These are phyloP conservation scores for Sylvilagus floridanus DNA, from an alignment of 2,797 vertebrate species.

Conservation along the genomic window DNA sequence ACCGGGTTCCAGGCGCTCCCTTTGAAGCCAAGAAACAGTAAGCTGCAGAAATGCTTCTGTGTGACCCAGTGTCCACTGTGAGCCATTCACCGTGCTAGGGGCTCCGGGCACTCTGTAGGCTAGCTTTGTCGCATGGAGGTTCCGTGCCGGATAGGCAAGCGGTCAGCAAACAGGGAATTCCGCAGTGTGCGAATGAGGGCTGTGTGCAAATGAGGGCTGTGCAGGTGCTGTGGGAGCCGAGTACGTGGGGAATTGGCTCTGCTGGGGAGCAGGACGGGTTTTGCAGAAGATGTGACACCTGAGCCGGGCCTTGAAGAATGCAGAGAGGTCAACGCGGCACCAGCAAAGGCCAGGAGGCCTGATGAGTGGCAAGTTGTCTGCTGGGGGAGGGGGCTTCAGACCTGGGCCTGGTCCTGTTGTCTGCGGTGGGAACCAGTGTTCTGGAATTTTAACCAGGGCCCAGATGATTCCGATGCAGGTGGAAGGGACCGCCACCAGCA, in stretches of 20 bases:
- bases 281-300: neutral
- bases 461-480: neutral
- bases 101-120: neutral
- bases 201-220: neutral
- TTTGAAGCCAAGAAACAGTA: slow-evolving; percentile 7
- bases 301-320: neutral
- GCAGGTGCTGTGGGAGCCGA: neutral
- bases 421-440: neutral
- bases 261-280: neutral
- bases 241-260: neutral
- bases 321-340: neutral
- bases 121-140: neutral
- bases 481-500: neutral
- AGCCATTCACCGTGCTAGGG: neutral
- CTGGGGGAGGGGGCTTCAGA: neutral
- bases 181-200: too few species aligned
- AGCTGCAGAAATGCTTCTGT: neutral
- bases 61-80: neutral
- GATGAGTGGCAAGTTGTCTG: too few species aligned
- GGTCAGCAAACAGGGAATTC: neutral
- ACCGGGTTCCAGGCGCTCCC: neutral
- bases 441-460: neutral
- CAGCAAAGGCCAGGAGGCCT: neutral
- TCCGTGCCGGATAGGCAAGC: slow-evolving; percentile 35
- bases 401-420: neutral